phyloP scores from a whole-genome alignment of 2,113 vertebrate genomes.

The Raja brachyura region DNA sequence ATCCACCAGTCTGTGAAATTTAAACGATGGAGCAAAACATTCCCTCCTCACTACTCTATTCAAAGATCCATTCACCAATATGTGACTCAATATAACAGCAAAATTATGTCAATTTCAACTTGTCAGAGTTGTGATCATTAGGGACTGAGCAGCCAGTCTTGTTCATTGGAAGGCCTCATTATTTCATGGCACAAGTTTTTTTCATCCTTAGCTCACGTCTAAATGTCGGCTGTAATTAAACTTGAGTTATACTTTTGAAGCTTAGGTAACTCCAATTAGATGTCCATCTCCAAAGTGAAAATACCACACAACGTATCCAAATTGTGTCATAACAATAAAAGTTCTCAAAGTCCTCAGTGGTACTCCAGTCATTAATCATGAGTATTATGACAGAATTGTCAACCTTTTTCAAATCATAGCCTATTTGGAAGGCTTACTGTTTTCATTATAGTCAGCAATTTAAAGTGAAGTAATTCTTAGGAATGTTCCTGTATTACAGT shows the following conservation, averaged over 20 bases:
- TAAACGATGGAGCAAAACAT: constrained; percentile 12
- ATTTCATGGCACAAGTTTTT: constrained; percentile 34
- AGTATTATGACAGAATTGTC: constrained; percentile 20
- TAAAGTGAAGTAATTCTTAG: constrained; percentile 9
- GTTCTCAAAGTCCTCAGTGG: constrained; percentile 15
- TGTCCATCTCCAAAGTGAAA: constrained; percentile 30
- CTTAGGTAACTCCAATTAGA: constrained; percentile 33
- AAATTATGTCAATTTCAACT: constrained; percentile 31
- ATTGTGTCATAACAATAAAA: not conserved
- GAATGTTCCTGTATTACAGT: not conserved
- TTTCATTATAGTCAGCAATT: constrained; percentile 11
- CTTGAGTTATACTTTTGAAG: constrained; percentile 28
- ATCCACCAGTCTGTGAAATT: constrained; percentile 36
- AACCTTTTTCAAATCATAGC: not conserved
- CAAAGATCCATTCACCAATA: not conserved
- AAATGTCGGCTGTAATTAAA: constrained; percentile 35
- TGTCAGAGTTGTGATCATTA: constrained; percentile 36
- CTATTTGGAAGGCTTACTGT: constrained; percentile 9
- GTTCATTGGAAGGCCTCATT: constrained; percentile 36
- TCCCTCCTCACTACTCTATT: not conserved
- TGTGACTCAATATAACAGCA: not conserved
- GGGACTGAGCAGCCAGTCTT: constrained; percentile 16
- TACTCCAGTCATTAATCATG: constrained; percentile 25
- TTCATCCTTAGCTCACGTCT: constrained; percentile 28
- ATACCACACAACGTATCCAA: constrained; percentile 28